Evolutionary conservation across 2,113 vertebrate genomes (phyloP).

Genomic region (Dolichotis patagonum): DNA sequence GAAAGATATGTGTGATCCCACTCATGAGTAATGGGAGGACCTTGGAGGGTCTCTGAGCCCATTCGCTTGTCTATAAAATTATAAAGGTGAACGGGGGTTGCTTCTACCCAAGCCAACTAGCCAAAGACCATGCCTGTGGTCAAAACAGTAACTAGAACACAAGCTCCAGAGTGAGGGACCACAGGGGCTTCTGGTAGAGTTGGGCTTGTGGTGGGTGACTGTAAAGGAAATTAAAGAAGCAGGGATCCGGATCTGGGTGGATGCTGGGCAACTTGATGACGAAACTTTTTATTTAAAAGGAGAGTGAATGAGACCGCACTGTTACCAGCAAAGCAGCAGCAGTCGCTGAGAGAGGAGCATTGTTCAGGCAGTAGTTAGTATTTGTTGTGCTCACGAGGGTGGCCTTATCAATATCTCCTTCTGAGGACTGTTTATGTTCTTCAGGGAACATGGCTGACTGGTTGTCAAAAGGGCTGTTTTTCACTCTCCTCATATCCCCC

Average conservation of each 20-base stretch:
- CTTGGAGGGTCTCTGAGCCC: not conserved
- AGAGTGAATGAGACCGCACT: not conserved
- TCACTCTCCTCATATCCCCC: not conserved
- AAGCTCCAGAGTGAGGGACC: fast-evolving
- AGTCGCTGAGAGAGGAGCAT: not conserved
- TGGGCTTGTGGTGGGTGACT: not conserved
- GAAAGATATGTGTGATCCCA: not conserved
- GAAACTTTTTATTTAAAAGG: not conserved
- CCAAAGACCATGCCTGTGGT: not conserved
- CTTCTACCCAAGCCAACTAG: not conserved
- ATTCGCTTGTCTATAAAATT: not conserved
- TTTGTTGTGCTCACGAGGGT: not conserved
- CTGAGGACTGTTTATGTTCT: not conserved
- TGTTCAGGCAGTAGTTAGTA: not conserved
- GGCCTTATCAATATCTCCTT: not conserved
- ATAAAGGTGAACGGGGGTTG: not conserved
- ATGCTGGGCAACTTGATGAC: not conserved
- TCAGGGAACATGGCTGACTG: not conserved
- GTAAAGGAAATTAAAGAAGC: too few species aligned
- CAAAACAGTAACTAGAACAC: not conserved
- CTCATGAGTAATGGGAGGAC: not conserved
- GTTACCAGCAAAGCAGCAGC: not conserved
- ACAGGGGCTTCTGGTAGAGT: not conserved
- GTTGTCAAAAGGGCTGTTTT: not conserved
- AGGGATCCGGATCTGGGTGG: not conserved